Conservation (phyloP, 2,113 vertebrate species). For the Cyprinus carpio region DNA sequence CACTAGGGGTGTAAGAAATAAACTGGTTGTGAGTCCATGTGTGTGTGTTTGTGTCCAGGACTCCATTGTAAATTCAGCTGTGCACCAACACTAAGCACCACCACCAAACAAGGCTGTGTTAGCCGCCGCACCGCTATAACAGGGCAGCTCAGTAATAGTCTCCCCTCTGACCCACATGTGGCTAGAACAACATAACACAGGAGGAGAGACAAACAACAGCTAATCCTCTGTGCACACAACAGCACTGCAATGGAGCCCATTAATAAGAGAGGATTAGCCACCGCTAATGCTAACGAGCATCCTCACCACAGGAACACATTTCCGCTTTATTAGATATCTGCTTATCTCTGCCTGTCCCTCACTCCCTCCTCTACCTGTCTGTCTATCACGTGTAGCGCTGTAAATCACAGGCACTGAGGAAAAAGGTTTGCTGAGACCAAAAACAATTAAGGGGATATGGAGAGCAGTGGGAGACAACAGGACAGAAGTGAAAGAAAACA, state of each 20-base stretch:
- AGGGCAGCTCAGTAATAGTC: conserved; percentile 46
- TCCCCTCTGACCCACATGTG: conserved; percentile 61
- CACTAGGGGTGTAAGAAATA: conserved; percentile 17
- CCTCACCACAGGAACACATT: conserved; percentile 19
- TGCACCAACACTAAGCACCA: conserved; percentile 28
- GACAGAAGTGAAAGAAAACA: conserved; percentile 9
- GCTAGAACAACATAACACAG: conserved; percentile 62
- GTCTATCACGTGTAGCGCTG: background rate
- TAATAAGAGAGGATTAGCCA: conserved; percentile 68
- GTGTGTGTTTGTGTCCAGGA: conserved; percentile 28
- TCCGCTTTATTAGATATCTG: conserved; percentile 22
- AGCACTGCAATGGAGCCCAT: conserved; percentile 56
- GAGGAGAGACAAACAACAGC: conserved; percentile 53
- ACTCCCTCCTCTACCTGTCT: background rate
- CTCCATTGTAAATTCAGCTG: background rate
- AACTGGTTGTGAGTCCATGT: conserved; percentile 51
- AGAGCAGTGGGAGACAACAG: background rate
- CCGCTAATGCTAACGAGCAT: conserved; percentile 44
- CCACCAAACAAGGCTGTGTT: conserved; percentile 47
- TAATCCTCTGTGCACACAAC: conserved; percentile 70
- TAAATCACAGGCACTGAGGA: conserved; percentile 5
- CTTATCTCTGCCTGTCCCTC: conserved; percentile 13
- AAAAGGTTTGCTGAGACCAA: conserved; percentile 1
- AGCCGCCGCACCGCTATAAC: background rate
- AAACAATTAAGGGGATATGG: background rate